phyloP scores from a whole-genome alignment of 37 sponge, comb jelly and placozoan genomes.

The Amphimedon queenslandica region DNA sequence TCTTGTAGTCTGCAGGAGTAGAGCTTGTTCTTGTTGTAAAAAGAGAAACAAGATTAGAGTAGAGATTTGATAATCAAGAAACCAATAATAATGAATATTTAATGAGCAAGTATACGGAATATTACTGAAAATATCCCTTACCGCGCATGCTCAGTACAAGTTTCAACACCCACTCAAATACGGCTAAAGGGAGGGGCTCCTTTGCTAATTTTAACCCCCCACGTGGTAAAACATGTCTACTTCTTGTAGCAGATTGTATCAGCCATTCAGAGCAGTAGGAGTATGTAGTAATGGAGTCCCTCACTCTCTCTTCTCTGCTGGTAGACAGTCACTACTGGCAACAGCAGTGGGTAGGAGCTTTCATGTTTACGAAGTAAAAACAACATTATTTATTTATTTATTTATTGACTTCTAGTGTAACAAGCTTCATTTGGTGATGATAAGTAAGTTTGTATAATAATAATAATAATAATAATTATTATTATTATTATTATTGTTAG shows the following conservation, averaged over 20 bases:
- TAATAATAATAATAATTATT: neutral
- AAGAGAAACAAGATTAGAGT: too few species aligned
- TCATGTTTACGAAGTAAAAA: slow-evolving; percentile 73
- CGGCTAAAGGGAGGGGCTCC: too few species aligned
- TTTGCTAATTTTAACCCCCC: neutral
- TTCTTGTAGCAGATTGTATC: slow-evolving; percentile 59
- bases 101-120: too few species aligned
- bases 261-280: slow-evolving; percentile 79
- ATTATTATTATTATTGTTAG: slow-evolving; percentile 12
- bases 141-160: neutral
- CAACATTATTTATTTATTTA: neutral
- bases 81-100: too few species aligned
- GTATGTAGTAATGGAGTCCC: slow-evolving; percentile 83
- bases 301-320: slow-evolving; percentile 26
- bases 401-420: slow-evolving; percentile 49
- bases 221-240: slow-evolving; percentile 8
- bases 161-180: too few species aligned
- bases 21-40: slow-evolving; percentile 46
- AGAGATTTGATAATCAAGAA: too few species aligned
- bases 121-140: neutral
- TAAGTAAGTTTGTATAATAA: slow-evolving; percentile 29
- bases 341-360: slow-evolving; percentile 72
- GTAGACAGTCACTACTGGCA: slow-evolving; percentile 46
- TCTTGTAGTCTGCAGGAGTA: too few species aligned
- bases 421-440: slow-evolving; percentile 62